Percentiles rank a stretch among this genome's conserved stretches.
Conservation (phyloP, 2,797 vertebrate genomes). For the Melanotaenia boesemani region DNA sequence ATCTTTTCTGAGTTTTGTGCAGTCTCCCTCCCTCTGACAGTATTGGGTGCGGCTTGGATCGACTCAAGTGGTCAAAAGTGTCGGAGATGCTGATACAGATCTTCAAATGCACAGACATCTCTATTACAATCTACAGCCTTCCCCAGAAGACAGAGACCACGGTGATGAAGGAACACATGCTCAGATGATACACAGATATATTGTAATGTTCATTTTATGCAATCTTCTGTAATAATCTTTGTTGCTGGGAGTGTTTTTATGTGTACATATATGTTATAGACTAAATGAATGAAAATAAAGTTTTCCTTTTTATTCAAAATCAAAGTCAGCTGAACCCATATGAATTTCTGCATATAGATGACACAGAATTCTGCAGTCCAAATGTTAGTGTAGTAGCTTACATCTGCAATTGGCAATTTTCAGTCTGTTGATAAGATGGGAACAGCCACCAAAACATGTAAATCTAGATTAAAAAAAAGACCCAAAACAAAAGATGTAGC, state of each 20-base stretch:
- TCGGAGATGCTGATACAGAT: constrained; percentile 88
- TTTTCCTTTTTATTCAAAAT: constrained; percentile 10
- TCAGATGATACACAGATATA: constrained; percentile 35
- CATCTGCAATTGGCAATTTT: neutral
- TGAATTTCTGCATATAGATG: constrained; percentile 2
- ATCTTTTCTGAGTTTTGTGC: neutral
- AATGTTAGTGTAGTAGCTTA: neutral
- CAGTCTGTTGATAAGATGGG: too few species aligned
- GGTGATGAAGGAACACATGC: constrained; percentile 52
- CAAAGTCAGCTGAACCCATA: neutral
- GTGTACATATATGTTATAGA: neutral
- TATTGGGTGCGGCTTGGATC: constrained; percentile 94
- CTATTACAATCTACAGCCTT: constrained; percentile 90
- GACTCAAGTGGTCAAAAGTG: constrained; percentile 88
- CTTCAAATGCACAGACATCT: constrained; percentile 87
- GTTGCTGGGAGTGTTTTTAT: neutral
- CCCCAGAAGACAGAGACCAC: constrained; percentile 57
- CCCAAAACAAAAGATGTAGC: neutral
- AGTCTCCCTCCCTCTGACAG: constrained; percentile 71
- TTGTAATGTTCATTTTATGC: neutral
- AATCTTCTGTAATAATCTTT: constrained; percentile 11
- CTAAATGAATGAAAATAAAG: constrained; percentile 47
- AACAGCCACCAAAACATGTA: neutral
- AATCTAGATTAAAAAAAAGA: neutral
- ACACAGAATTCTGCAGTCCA: neutral